A percentile compares a stretch with the other conserved stretches of the same genome.
Evolutionary conservation across 2,113 vertebrate genomes (phyloP).

Genomic region (Scytalopus superciliaris): DNA sequence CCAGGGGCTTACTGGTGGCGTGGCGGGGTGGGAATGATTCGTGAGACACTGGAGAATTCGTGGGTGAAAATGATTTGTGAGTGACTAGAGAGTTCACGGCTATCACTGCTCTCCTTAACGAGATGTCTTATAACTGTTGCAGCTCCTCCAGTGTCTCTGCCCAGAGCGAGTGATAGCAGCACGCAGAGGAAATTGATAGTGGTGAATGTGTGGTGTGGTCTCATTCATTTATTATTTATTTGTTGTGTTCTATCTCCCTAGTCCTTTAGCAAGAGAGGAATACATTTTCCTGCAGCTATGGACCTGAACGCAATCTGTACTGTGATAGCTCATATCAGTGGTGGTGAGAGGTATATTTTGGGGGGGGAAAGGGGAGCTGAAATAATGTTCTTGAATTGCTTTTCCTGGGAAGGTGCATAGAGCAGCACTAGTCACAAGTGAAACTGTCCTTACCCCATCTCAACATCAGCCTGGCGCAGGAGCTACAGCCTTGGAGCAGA

Average conservation of each 20-base stretch:
- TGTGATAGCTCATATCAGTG: rapidly evolving
- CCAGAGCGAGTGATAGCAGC: neutral
- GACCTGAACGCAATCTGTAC: rapidly evolving
- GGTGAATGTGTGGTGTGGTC: neutral
- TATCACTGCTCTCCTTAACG: neutral
- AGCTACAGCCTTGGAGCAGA: neutral
- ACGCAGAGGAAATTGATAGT: neutral
- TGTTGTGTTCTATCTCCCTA: neutral
- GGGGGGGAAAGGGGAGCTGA: neutral
- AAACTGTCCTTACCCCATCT: neutral
- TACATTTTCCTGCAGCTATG: neutral
- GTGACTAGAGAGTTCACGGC: neutral
- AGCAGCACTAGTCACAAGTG: neutral
- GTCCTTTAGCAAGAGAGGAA: neutral
- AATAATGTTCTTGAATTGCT: neutral
- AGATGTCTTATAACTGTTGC: neutral
- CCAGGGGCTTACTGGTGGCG: rapidly evolving
- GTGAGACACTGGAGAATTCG: neutral
- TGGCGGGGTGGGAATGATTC: neutral
- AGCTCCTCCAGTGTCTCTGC: neutral
- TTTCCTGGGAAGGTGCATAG: neutral
- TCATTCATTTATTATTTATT: neutral
- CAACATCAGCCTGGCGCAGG: rapidly evolving
- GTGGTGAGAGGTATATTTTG: neutral
- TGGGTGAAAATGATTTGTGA: neutral